Conservation (phyloP, 1,140 invertebrate genomes). For the Limonius californicus region DNA sequence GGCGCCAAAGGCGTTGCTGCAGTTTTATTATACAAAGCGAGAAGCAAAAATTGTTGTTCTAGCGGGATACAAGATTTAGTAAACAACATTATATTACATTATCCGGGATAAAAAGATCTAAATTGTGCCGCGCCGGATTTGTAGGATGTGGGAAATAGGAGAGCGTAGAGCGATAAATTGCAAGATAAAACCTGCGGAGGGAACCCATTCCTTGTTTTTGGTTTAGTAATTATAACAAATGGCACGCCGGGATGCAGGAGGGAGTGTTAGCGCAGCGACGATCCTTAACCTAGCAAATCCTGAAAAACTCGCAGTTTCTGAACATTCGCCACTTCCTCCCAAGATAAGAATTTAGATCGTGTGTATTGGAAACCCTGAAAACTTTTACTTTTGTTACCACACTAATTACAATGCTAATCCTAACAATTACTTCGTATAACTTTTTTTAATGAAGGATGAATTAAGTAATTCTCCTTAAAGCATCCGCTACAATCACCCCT, state of each 20-base stretch:
- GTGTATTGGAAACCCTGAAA: too few species aligned
- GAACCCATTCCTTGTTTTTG: slow-evolving; percentile 35
- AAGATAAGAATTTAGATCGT: too few species aligned
- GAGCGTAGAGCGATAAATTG: slow-evolving; percentile 33
- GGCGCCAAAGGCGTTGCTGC: not conserved
- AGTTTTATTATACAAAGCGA: not conserved
- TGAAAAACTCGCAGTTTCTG: too few species aligned
- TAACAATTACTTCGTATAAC: too few species aligned
- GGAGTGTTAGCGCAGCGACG: not conserved
- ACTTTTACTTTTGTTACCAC: too few species aligned
- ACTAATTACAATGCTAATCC: too few species aligned
- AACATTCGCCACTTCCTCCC: too few species aligned
- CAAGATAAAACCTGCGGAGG: slow-evolving; percentile 35
- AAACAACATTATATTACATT: slow-evolving; percentile 34
- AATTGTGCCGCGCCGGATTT: slow-evolving; percentile 31
- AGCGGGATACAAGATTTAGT: slow-evolving; percentile 9
- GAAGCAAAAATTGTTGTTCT: not conserved
- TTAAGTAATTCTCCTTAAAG: too few species aligned
- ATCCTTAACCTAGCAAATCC: too few species aligned
- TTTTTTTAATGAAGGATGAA: too few species aligned
- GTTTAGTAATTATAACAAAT: slow-evolving; percentile 39
- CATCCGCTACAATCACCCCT: too few species aligned
- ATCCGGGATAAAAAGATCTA: slow-evolving; percentile 33
- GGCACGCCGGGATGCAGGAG: slow-evolving; percentile 16
- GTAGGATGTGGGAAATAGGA: slow-evolving; percentile 33